Evolutionary conservation across 2,797 vertebrate species (phyloP).

Genomic region (Etheostoma perlongum): DNA sequence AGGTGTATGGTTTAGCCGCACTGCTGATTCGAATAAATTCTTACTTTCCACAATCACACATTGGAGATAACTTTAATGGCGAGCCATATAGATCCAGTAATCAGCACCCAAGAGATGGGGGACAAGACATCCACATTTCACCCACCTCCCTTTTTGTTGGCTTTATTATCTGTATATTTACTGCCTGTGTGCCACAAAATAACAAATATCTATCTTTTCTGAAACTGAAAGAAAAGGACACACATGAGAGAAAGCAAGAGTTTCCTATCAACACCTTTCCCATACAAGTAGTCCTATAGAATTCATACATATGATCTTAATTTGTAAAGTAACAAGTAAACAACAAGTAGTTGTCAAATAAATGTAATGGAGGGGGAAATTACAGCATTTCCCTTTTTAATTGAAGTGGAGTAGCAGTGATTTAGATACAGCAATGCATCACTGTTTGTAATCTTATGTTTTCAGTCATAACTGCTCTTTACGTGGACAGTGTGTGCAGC

Average conservation of each 20-base stretch:
- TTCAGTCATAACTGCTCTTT: too few relatives aligned
- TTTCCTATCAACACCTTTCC: background rate
- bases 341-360: too few relatives aligned
- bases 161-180: constrained; percentile 23
- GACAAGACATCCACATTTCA: constrained; percentile 26
- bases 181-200: background rate
- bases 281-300: background rate
- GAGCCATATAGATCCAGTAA: constrained; percentile 28
- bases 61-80: background rate
- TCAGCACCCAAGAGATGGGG: constrained; percentile 22
- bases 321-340: too few relatives aligned
- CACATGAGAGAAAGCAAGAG: background rate
- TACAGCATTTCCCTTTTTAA: background rate
- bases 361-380: background rate
- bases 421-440: background rate
- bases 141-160: background rate
- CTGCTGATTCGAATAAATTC: constrained; percentile 11
- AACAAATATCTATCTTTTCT: background rate
- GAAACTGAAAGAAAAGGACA: background rate
- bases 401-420: too few relatives aligned
- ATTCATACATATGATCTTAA: too few relatives aligned
- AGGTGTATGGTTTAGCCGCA: constrained; percentile 17
- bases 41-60: constrained; percentile 8
- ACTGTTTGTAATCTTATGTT: too few relatives aligned
- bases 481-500: too few relatives aligned